These are phyloP conservation scores for Alcedo quadribrachys DNA, from an alignment of 2,797 vertebrate species.

Conservation along the genomic window DNA sequence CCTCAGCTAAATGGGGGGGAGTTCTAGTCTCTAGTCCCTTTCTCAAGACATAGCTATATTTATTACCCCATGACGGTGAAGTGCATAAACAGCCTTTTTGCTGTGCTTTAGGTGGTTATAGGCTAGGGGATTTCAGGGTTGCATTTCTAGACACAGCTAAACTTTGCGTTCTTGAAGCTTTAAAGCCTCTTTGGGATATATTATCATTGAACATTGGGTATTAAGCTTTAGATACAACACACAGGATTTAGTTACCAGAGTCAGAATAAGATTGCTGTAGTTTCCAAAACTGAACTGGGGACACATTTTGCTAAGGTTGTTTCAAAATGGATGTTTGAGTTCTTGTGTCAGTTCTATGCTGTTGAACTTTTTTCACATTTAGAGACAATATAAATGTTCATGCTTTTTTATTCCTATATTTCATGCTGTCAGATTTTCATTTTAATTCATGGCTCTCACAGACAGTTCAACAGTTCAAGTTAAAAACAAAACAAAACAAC, in stretches of 20 bases:
- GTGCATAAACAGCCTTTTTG: background rate
- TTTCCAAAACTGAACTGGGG: background rate
- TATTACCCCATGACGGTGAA: background rate
- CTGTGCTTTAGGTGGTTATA: background rate
- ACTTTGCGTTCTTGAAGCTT: background rate
- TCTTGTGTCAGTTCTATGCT: background rate
- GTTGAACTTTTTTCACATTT: background rate
- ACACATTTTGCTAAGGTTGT: background rate
- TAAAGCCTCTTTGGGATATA: background rate
- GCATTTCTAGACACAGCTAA: background rate
- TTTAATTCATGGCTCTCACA: background rate
- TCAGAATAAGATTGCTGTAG: background rate
- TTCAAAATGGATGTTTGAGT: background rate
- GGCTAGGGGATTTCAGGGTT: background rate
- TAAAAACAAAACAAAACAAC: background rate
- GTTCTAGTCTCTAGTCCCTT: background rate
- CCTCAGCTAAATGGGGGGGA: background rate
- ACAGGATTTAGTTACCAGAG: background rate
- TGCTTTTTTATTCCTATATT: background rate
- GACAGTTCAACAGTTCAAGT: background rate
- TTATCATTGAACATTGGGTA: background rate
- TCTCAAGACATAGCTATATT: background rate
- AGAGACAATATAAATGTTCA: background rate
- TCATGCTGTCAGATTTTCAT: background rate
- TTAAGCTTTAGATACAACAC: background rate